phyloP scores from a whole-genome alignment of 2,797 vertebrate genomes.

The Catharus ustulatus region DNA sequence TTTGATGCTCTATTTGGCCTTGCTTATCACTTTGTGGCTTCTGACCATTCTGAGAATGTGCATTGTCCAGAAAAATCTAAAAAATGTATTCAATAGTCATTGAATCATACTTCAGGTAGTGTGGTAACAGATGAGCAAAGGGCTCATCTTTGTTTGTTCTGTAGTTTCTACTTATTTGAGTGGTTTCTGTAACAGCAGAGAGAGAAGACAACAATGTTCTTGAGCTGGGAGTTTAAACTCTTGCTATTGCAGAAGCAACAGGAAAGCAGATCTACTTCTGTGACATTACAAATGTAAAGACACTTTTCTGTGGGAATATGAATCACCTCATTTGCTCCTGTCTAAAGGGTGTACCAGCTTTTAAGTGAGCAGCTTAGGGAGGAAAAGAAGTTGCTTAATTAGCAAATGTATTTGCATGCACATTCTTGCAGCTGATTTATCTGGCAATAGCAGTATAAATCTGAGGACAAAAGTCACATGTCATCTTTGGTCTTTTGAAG shows the following conservation, averaged over 20 bases:
- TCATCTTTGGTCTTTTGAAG: not conserved
- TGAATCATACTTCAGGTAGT: not conserved
- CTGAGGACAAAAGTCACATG: not conserved
- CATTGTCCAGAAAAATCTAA: not conserved
- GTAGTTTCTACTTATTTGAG: not conserved
- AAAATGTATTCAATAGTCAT: not conserved
- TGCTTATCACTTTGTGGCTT: not conserved
- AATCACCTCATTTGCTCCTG: not conserved
- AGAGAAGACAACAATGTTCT: not conserved
- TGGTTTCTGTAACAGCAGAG: not conserved
- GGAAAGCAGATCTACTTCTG: not conserved
- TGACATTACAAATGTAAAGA: not conserved
- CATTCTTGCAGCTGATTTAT: not conserved
- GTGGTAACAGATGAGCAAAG: not conserved
- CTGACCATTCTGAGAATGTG: not conserved
- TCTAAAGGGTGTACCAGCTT: not conserved
- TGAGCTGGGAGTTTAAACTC: not conserved
- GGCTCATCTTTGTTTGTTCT: not conserved
- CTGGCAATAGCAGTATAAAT: not conserved
- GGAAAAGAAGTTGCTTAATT: slow-evolving; percentile 3
- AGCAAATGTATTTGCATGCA: not conserved
- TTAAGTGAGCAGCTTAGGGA: not conserved
- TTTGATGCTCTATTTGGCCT: not conserved
- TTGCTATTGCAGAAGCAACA: not conserved
- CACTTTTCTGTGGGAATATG: not conserved